Conservation (phyloP, 2,113 vertebrate species). For the Proteles cristata region DNA sequence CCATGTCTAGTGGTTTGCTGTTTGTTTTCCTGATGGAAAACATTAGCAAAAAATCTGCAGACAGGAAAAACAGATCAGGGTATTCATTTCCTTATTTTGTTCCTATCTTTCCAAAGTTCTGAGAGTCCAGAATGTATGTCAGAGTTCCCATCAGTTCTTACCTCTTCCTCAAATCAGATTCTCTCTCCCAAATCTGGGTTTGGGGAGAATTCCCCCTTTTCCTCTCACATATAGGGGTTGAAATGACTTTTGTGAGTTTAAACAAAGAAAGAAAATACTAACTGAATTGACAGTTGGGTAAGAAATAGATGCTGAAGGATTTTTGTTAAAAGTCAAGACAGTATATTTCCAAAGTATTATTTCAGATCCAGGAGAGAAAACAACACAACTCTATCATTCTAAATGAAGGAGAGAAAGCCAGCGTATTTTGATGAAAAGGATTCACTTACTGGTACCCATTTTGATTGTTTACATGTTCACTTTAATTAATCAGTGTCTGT, state of each 20-base stretch:
- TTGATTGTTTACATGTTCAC: neutral
- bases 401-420: neutral
- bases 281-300: neutral
- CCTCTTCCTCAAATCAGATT: neutral
- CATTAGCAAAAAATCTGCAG: neutral
- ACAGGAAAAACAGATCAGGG: neutral
- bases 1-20: neutral
- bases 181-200: neutral
- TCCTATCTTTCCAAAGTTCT: neutral
- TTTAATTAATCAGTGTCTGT: neutral
- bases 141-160: neutral
- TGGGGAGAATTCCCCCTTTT: neutral
- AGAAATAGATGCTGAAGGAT: neutral
- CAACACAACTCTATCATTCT: neutral
- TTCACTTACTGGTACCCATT: neutral
- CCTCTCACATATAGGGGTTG: rapidly evolving
- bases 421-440: neutral
- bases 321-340: neutral
- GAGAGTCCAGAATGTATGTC: neutral
- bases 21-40: neutral
- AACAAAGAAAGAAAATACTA: neutral
- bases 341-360: neutral
- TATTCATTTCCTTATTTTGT: neutral
- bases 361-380: neutral
- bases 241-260: neutral